Evolutionary conservation across 1,140 invertebrate species (phyloP).

Genomic region (Drosophila bocki): DNA sequence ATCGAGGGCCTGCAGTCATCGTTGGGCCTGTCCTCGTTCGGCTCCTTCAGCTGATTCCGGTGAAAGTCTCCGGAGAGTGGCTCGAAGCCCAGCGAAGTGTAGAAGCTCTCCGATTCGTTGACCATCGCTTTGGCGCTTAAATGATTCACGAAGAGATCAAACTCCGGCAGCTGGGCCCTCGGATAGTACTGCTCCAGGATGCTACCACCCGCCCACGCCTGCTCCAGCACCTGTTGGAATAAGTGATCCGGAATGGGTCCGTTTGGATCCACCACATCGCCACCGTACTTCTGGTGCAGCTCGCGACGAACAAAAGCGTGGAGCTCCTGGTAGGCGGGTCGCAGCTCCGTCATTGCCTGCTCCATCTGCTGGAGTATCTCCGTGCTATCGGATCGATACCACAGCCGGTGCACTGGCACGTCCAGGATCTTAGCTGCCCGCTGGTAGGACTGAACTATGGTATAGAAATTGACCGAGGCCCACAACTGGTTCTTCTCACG

Average conservation of each 20-base stretch:
- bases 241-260: slow-evolving; percentile 96
- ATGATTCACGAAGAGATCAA: slow-evolving; percentile 66
- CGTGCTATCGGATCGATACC: slow-evolving; percentile 86
- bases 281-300: slow-evolving; percentile 90
- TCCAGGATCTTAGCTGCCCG: slow-evolving; percentile 69
- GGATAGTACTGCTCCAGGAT: slow-evolving; percentile 74
- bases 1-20: slow-evolving; percentile 75
- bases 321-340: slow-evolving; percentile 93
- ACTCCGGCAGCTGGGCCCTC: slow-evolving; percentile 63
- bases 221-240: slow-evolving; percentile 86
- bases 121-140: slow-evolving; percentile 62
- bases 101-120: slow-evolving; percentile 72
- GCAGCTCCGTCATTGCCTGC: slow-evolving; percentile 88
- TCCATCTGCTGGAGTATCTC: slow-evolving; percentile 87
- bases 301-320: slow-evolving; percentile 94
- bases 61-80: slow-evolving; percentile 62
- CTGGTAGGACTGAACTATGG: slow-evolving; percentile 76
- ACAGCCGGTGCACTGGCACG: slow-evolving; percentile 68
- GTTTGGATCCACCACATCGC: slow-evolving; percentile 87
- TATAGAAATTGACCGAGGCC: slow-evolving; percentile 79
- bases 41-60: slow-evolving; percentile 70
- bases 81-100: slow-evolving; percentile 69
- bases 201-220: slow-evolving; percentile 77
- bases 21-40: slow-evolving; percentile 68
- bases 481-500: slow-evolving; percentile 77